Conservation (phyloP, 2,113 vertebrate genomes). For the Corvus cornix region DNA sequence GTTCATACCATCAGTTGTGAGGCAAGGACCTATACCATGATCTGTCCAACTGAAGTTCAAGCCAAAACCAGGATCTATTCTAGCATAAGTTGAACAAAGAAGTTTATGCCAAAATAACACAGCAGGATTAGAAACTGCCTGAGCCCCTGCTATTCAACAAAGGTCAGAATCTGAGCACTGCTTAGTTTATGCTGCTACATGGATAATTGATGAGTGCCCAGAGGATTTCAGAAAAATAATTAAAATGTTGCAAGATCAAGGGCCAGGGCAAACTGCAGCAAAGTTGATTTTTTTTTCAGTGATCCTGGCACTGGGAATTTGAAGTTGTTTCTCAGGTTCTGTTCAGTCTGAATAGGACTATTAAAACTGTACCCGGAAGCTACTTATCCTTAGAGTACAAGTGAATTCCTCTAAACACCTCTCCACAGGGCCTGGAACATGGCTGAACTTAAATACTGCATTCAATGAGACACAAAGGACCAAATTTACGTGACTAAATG, state of each 20-base stretch:
- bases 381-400: not conserved
- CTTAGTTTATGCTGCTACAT: not conserved
- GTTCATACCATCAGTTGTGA: not conserved
- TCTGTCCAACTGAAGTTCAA: not conserved
- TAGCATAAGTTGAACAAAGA: not conserved
- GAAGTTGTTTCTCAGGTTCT: not conserved
- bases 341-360: not conserved
- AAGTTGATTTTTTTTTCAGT: not conserved
- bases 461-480: not conserved
- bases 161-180: conserved; percentile 2
- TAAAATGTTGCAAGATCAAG: not conserved
- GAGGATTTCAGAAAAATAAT: conserved; percentile 1
- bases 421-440: not conserved
- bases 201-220: not conserved
- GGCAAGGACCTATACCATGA: not conserved
- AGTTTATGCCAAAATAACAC: not conserved
- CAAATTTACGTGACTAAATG: not conserved
- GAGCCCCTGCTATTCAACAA: not conserved
- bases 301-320: not conserved
- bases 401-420: not conserved
- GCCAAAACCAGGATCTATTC: not conserved
- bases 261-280: not conserved
- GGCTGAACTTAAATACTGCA: not conserved
- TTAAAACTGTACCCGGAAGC: not conserved
- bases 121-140: not conserved